These are phyloP conservation scores for Hippocampus mohnikei DNA, from an alignment of 2,113 vertebrate species.

Conservation along the genomic window DNA sequence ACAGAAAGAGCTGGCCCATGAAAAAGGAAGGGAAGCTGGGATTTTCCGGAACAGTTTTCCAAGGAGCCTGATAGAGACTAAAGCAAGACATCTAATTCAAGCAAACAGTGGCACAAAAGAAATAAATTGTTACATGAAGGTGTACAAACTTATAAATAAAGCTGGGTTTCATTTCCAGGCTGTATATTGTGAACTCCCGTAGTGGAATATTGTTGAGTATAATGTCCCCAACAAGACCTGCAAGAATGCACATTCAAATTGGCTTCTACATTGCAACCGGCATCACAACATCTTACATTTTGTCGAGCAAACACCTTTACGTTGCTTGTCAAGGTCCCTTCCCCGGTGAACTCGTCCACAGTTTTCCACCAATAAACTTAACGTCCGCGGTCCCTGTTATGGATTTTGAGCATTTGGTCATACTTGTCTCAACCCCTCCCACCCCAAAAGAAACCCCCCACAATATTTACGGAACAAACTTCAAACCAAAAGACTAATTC, in stretches of 20 bases:
- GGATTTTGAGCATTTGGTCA: background rate
- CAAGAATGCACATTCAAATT: constrained; percentile 41
- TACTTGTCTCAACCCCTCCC: background rate
- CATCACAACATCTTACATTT: constrained; percentile 9
- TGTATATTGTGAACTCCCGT: constrained; percentile 71
- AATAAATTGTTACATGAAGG: constrained; percentile 20
- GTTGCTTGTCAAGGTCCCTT: constrained; percentile 79
- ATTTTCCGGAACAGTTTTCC: constrained; percentile 72
- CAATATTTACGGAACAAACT: background rate
- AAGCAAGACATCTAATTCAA: constrained; percentile 27
- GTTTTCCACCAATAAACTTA: constrained; percentile 91
- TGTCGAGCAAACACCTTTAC: constrained; percentile 79
- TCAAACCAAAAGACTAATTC: background rate
- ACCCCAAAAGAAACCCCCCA: background rate
- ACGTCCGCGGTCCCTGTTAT: constrained; percentile 75
- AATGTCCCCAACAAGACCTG: constrained; percentile 76
- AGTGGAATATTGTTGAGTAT: constrained; percentile 70
- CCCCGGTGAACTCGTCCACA: constrained; percentile 85
- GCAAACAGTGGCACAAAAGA: constrained; percentile 7
- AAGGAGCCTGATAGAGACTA: constrained; percentile 74
- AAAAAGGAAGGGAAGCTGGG: constrained; percentile 84
- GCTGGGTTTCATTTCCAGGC: constrained; percentile 73
- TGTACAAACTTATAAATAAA: constrained; percentile 72
- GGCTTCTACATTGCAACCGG: constrained; percentile 11
- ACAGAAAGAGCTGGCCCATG: constrained; percentile 76